A percentile compares a stretch with the other conserved stretches of the same genome.
Conservation (phyloP, 2,888 invertebrate species). For the Drosophila pegasa region DNA sequence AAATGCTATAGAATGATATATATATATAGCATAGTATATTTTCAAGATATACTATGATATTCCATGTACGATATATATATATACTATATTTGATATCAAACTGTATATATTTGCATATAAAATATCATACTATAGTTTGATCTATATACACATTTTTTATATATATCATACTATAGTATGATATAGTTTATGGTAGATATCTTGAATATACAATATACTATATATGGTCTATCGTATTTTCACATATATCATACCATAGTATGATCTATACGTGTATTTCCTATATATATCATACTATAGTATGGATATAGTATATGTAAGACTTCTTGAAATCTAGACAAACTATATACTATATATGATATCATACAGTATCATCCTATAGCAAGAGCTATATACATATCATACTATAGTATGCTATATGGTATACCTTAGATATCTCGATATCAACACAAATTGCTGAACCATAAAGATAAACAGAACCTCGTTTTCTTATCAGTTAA, state of each 20-base stretch:
- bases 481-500: conserved; percentile 1
- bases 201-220: too few species aligned
- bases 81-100: too few species aligned
- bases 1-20: conserved; percentile 1
- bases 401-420: not conserved
- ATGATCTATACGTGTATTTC: not conserved
- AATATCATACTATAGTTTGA: too few species aligned
- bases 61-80: too few species aligned
- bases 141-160: not conserved
- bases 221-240: too few species aligned
- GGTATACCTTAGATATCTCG: not conserved
- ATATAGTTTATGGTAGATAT: not conserved
- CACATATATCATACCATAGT: too few species aligned
- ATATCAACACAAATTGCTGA: not conserved
- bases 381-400: too few species aligned
- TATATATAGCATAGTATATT: not conserved
- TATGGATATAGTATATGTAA: not conserved
- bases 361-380: too few species aligned
- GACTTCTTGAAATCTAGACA: not conserved
- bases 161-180: conserved; percentile 6
- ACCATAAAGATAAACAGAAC: not conserved
- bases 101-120: too few species aligned
- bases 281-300: conserved; percentile 7
- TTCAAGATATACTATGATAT: not conserved
- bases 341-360: not conserved